A percentile compares a stretch with the other conserved stretches of the same genome.
phyloP scores from a whole-genome alignment of 2,797 vertebrate species.

The Saguinus oedipus region DNA sequence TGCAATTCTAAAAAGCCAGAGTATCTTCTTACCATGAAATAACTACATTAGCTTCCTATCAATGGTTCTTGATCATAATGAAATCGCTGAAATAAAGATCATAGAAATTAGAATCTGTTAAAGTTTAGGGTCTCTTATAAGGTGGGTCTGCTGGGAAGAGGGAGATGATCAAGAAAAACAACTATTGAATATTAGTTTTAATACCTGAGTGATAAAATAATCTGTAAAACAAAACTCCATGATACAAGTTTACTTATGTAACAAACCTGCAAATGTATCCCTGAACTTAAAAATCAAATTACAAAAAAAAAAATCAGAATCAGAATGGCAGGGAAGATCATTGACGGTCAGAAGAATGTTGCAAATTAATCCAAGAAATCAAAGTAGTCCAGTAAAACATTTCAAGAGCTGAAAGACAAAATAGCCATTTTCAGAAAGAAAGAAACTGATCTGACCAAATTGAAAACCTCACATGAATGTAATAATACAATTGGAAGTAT shows the following conservation, averaged over 20 bases:
- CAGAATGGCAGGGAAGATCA: neutral
- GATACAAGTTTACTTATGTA: neutral
- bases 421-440: neutral
- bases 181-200: neutral
- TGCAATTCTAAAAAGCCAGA: neutral
- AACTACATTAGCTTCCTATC: neutral
- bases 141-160: neutral
- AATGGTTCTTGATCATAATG: neutral
- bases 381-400: neutral
- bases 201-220: neutral
- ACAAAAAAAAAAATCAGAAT: neutral
- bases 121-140: neutral
- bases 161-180: neutral
- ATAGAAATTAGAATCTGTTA: neutral
- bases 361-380: neutral
- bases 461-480: neutral
- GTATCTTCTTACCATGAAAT: neutral
- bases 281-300: neutral
- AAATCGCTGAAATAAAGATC: neutral
- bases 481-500: neutral
- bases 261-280: neutral
- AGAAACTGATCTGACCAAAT: neutral
- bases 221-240: neutral
- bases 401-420: neutral
- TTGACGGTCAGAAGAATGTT: neutral